Percentiles rank a stretch among this genome's conserved stretches.
Conservation (phyloP, 2,888 invertebrate species). For the Xiphydria camelus region DNA sequence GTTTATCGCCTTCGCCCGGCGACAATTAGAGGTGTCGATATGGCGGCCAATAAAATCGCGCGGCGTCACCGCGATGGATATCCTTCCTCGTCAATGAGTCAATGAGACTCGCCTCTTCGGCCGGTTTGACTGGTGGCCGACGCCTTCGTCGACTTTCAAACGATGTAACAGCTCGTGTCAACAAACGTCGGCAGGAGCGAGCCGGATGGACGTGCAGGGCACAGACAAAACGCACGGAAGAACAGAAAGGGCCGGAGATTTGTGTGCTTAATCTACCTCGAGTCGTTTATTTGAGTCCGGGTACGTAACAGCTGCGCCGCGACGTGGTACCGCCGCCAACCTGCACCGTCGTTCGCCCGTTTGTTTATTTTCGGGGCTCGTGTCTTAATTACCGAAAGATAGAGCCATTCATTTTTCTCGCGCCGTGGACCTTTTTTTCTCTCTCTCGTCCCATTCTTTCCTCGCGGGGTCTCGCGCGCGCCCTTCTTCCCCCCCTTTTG, state of each 20-base stretch:
- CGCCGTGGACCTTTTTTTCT: neutral
- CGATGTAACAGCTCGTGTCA: conserved; percentile 12
- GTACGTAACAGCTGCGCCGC: conserved; percentile 42
- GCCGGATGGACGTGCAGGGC: conserved; percentile 12
- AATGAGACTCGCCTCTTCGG: no score
- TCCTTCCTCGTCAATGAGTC: no score
- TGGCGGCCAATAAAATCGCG: no score
- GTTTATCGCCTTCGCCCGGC: no score
- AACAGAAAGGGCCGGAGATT: conserved; percentile 16
- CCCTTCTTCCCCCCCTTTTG: conserved; percentile 4
- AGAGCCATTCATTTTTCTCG: conserved; percentile 43
- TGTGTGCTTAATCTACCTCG: conserved; percentile 43
- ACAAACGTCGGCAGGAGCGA: conserved; percentile 9
- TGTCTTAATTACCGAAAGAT: conserved; percentile 52
- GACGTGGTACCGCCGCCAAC: conserved; percentile 3
- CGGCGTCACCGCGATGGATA: no score
- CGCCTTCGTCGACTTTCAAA: no score
- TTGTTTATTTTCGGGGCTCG: conserved; percentile 39
- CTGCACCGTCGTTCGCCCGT: conserved; percentile 18
- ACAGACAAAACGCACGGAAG: conserved; percentile 11
- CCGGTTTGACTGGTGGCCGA: no score
- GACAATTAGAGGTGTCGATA: no score
- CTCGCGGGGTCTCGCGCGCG: conserved; percentile 5
- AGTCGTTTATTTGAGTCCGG: conserved; percentile 44
- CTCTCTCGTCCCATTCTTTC: neutral